Base-by-base conservation (phyloP, 1,140 invertebrate genomes). In the Varroa destructor region DNA sequence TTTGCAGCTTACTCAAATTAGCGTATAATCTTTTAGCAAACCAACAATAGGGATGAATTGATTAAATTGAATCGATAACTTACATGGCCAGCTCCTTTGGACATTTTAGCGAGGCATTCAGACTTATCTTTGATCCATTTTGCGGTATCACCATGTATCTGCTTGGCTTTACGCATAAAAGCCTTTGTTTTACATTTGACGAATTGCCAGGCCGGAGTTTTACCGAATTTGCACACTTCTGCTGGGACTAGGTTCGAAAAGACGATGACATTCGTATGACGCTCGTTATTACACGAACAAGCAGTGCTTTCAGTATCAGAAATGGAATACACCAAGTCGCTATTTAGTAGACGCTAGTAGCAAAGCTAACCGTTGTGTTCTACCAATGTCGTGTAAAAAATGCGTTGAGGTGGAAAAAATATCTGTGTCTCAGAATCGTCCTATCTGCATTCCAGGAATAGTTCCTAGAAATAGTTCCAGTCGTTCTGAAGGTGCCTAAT, bases 181-280 rank as follows among this genome's bases (percentile, higher is more conserved):
- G 61, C 61, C 61, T 67, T 67, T 1, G 61, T 37, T 46, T 67
- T 67, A 8, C 61, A 67, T 8, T 67, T 67, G 40, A 67, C 61
- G 61, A 67, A 67, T 37, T 67, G 61, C 61, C 61, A 67, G 14
- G 61, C 61, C 8, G 61, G 61, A 10, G 61, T 67, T 67, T 67
- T 40, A 4, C 61, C 61, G 5, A 67, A 40, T 67, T 67, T 67
- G 61, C 61, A 67, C 14, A 67, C 61, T 1, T 12, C 3, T n/a
- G 46, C 8, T 8, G 46, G 8, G 46, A 8, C 46, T 51, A 51
- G 12, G 40, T 67, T 5, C 40, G 12, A 42, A 42, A n/a, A 56
- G 12, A 58, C 12, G 57, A 58, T 25, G 55, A 56, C 57, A 58
- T 58, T 58, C 3, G 57, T 37, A 58, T 5, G 57, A 3, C 25